These are phyloP conservation scores for Bathynomus jamesi DNA, from an alignment of 1,140 invertebrate species.

Conservation along the genomic window DNA sequence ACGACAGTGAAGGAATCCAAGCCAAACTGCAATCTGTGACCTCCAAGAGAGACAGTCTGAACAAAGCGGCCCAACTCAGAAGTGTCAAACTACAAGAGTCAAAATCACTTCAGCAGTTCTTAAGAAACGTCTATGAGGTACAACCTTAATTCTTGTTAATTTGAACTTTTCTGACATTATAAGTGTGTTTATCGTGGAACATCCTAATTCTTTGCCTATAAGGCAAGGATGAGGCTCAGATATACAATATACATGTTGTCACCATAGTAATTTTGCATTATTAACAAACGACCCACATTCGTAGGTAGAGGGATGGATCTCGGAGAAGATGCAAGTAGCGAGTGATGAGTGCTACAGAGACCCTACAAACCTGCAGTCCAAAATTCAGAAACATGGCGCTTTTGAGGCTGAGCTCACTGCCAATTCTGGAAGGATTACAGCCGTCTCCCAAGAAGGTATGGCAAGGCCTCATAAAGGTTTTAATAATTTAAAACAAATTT, in stretches of 20 bases:
- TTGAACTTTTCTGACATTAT: too few species aligned
- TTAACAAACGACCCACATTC: too few species aligned
- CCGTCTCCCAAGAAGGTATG: conserved; percentile 67
- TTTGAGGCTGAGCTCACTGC: conserved; percentile 92
- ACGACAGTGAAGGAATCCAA: conserved; percentile 55
- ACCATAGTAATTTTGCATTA: too few species aligned
- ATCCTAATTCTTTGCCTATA: too few species aligned
- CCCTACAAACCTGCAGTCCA: conserved; percentile 85
- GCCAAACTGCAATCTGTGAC: conserved; percentile 54
- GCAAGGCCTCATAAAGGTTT: too few species aligned
- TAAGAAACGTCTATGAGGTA: conserved; percentile 71
- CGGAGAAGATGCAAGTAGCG: conserved; percentile 64
- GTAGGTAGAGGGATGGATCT: conserved; percentile 43
- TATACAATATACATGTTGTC: too few species aligned
- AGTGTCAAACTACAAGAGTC: conserved; percentile 66
- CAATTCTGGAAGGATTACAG: conserved; percentile 74
- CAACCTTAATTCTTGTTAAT: neutral
- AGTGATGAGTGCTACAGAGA: conserved; percentile 87
- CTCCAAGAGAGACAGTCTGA: conserved; percentile 50
- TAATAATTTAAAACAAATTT: too few species aligned
- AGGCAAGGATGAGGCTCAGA: too few species aligned
- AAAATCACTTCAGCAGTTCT: conserved; percentile 70
- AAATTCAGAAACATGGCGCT: conserved; percentile 92
- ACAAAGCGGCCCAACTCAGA: conserved; percentile 53
- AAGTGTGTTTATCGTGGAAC: too few species aligned